Base-by-base conservation (phyloP, 1,140 invertebrate species). In the Copidosoma floridanum region DNA sequence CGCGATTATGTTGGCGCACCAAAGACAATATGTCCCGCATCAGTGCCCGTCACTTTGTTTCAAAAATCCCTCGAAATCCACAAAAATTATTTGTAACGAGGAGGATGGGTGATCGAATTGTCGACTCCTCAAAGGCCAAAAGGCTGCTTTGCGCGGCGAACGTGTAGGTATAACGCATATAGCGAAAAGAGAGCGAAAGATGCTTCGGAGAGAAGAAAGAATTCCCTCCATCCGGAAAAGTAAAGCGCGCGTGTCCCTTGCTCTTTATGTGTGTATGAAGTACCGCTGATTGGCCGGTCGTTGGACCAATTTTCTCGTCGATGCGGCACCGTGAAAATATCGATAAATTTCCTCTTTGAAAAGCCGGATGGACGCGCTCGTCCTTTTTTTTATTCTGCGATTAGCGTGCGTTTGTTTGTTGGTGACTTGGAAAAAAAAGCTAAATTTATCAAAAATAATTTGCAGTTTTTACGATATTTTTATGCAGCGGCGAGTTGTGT, bases 281-380 rank as follows among this genome's bases (percentile, higher is more conserved):
- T 29, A 26, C 73, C 73, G 76, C 72, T 79, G 76, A 78, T 79
- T 79, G 75, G 75, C 73, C 67, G 64, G 66, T 70, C 70, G 68
- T 75, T 71, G 66, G 67, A n/a, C 63, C 73, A 74, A 76, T 76
- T 77, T 75, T 71, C 68, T 69, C 68, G 44, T 65, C 68, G 73
- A 68, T 67, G 68, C 65, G 70, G 69, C 68, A 67, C 70, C 69
- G 70, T 73, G 75, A 73, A 76, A 78, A 77, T n/a, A 77, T 78
- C 68, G 64, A 68, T 73, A 78, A 80, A 79, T 79, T 80, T 75
- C 74, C 76, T 76, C 75, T 80, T 78, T 77, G 72, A 78, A 76
- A 76, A 63, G 69, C 67, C 65, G 71, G 68, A 73, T 71, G 75
- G 73, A 70, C 48, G 62, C 51, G 62, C 27, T 50, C 50, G 37